Evolutionary conservation across 2,888 invertebrate species (phyloP), one percentile per base, ranked within the genome.

Genomic region (Dascillus cervinus): DNA sequence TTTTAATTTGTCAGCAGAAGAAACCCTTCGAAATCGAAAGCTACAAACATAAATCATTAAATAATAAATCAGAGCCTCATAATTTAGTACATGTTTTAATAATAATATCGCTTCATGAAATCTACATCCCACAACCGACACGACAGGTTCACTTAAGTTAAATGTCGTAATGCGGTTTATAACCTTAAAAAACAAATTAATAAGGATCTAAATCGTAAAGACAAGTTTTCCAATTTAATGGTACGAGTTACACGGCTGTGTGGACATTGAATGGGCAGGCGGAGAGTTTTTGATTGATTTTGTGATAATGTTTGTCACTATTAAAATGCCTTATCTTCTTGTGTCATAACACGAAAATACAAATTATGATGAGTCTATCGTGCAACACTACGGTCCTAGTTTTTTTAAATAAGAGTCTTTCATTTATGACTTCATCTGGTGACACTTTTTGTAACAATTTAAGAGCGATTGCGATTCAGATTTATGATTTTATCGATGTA

Each of bases 341-440:
- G 45, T 51, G 52, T 52, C 52, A 51, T 47, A 52, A 52, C 46
- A 50, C 40, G 44, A 42, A 48, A 47, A 48, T 46, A 45, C 45
- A 50, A 49, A 46, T 51, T 49, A 44, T 49, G 46, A 50, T 44
- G 43, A 38, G 43, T 41, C 44, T 37, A 37, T 41, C 37, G 25
- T 13, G 25, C 28, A 25, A 28, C 29, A 32, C 20, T 22, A 20
- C 22, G 26, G 32, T 28, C 32, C 19, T 14, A 17, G 28, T n/a
- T n/a, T n/a, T n/a, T n/a, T n/a, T n/a, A n/a, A n/a, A n/a, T n/a
- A n/a, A n/a, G n/a, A n/a, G n/a, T n/a, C n/a, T n/a, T n/a, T n/a
- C n/a, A n/a, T n/a, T n/a, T n/a, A n/a, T n/a, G n/a, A n/a, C n/a
- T n/a, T n/a, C n/a, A n/a, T n/a, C n/a, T n/a, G n/a, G n/a, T n/a